Conservation (phyloP, 2,113 vertebrate species). For the Myxocyprinus asiaticus region DNA sequence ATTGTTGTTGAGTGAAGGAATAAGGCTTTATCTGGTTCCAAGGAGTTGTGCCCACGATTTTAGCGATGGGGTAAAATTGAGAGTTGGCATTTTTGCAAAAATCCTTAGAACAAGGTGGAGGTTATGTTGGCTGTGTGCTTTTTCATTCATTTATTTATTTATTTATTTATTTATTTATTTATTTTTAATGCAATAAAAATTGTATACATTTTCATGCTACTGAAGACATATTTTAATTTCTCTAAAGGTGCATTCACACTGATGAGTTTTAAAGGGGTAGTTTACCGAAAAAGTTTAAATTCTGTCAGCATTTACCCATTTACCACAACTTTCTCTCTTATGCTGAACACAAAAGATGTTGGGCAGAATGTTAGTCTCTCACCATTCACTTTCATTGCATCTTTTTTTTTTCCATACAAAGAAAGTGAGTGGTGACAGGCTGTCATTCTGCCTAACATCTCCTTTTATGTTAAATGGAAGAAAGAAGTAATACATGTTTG, state of each 20-base stretch:
- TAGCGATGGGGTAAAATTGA: neutral
- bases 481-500: no score
- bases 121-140: neutral
- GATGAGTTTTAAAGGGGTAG: neutral
- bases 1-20: neutral
- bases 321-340: no score
- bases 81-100: neutral
- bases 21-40: constrained; percentile 24
- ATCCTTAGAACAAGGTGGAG: constrained; percentile 4
- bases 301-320: no score
- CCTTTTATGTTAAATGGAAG: no score
- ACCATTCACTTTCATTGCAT: no score
- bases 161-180: neutral
- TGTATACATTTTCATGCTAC: neutral
- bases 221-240: neutral
- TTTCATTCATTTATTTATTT: neutral
- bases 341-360: no score
- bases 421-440: no score
- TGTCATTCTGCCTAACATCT: no score
- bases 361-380: no score
- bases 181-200: no score
- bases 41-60: constrained; percentile 9
- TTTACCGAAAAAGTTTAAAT: no score
- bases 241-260: neutral
- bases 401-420: no score